A percentile compares a stretch with the other conserved stretches of the same genome.
Evolutionary conservation across 2,113 vertebrate genomes (phyloP).

Genomic region (Nannobrachium achirus): DNA sequence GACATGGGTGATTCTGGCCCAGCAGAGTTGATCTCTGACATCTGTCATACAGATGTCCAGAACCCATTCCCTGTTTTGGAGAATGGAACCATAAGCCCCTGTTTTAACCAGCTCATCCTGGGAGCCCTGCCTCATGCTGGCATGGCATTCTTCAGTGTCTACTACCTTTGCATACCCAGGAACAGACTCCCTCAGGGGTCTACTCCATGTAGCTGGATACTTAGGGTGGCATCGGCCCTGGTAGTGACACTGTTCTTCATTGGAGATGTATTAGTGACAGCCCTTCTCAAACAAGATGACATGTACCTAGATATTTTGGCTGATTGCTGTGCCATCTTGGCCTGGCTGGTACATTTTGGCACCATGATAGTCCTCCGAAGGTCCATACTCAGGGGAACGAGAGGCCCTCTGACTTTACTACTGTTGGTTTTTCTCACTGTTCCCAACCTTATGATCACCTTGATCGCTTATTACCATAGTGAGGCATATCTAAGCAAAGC

Average conservation of each 20-base stretch:
- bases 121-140: slow-evolving; percentile 83
- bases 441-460: slow-evolving; percentile 83
- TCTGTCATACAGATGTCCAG: slow-evolving; percentile 82
- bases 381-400: slow-evolving; percentile 67
- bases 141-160: slow-evolving; percentile 86
- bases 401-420: slow-evolving; percentile 82
- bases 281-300: slow-evolving; percentile 74
- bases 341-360: slow-evolving; percentile 87
- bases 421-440: slow-evolving; percentile 79
- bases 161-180: slow-evolving; percentile 85
- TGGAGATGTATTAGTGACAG: slow-evolving; percentile 77
- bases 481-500: slow-evolving; percentile 65
- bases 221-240: slow-evolving; percentile 79
- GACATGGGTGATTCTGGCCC: slow-evolving; percentile 49
- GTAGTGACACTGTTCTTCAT: slow-evolving; percentile 78
- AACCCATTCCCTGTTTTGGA: slow-evolving; percentile 88
- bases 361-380: slow-evolving; percentile 76
- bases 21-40: slow-evolving; percentile 77
- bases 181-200: slow-evolving; percentile 17
- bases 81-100: slow-evolving; percentile 80
- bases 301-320: slow-evolving; percentile 84
- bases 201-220: slow-evolving; percentile 81
- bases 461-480: slow-evolving; percentile 78
- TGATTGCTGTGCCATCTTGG: slow-evolving; percentile 78
- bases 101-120: slow-evolving; percentile 90